phyloP scores from a whole-genome alignment of 2,888 invertebrate species.

The Spodoptera littoralis region DNA sequence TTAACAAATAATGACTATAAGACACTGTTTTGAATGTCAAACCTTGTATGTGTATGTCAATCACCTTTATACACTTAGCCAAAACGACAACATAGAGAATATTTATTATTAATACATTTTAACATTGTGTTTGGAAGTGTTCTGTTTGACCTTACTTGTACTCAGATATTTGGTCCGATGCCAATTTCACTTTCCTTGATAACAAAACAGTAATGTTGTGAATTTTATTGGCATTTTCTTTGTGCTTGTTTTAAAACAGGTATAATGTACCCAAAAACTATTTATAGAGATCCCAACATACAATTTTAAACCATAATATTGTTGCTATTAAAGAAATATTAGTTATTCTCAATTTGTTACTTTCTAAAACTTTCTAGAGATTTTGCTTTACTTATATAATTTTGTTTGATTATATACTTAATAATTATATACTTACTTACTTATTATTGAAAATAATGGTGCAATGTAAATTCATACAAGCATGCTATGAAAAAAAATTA shows the following conservation, averaged over 20 bases:
- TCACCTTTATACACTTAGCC: conserved; percentile 26
- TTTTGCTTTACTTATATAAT: neutral
- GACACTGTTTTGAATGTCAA: neutral
- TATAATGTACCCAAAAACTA: neutral
- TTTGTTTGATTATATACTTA: neutral
- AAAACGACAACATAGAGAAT: conserved; percentile 49
- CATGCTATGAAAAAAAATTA: too few species aligned
- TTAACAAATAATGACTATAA: too few species aligned
- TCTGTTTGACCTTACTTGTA: conserved; percentile 35
- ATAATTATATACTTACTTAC: too few species aligned
- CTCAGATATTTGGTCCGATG: conserved; percentile 39
- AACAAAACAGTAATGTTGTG: neutral
- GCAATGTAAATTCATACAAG: too few species aligned
- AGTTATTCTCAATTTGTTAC: conserved; percentile 8
- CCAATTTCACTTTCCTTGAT: conserved; percentile 37
- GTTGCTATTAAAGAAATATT: neutral
- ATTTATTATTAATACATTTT: conserved; percentile 45
- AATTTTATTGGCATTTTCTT: neutral
- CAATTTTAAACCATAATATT: neutral
- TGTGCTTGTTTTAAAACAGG: too few species aligned
- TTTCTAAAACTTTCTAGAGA: conserved; percentile 19
- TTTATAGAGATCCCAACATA: too few species aligned
- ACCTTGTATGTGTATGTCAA: conserved; percentile 11
- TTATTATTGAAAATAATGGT: neutral
- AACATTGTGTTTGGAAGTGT: conserved; percentile 49